These are phyloP conservation scores for Pionites leucogaster DNA, from an alignment of 2,113 vertebrate species.

Conservation along the genomic window DNA sequence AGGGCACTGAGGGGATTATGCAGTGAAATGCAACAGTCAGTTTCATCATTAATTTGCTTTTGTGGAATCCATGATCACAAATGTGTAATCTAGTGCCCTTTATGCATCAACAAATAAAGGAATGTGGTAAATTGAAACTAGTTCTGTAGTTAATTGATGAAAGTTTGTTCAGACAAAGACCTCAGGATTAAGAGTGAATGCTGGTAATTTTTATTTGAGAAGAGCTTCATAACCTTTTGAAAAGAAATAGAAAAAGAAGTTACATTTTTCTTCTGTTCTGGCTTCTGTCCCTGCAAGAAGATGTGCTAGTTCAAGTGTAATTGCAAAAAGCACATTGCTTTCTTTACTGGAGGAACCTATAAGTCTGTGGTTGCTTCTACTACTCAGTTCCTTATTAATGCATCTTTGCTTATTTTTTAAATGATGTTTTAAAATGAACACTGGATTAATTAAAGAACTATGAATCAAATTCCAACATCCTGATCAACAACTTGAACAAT, in stretches of 20 bases:
- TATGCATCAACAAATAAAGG: background rate
- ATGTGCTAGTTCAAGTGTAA: background rate
- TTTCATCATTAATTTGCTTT: background rate
- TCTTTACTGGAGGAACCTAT: background rate
- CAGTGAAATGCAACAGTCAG: background rate
- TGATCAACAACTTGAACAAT: background rate
- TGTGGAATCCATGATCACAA: background rate
- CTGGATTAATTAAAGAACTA: background rate
- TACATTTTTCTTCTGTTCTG: background rate
- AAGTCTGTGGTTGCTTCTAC: background rate
- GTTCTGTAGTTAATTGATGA: background rate
- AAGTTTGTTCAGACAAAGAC: background rate
- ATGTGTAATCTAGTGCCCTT: background rate
- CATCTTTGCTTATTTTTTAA: background rate
- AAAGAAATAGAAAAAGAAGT: background rate
- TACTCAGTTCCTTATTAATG: background rate
- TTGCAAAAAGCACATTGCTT: background rate
- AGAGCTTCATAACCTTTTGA: background rate
- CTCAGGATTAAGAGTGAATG: background rate
- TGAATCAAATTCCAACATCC: background rate
- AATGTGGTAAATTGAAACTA: background rate
- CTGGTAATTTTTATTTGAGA: background rate
- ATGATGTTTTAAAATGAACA: background rate
- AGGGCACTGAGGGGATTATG: background rate
- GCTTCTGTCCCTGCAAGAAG: background rate